Conservation (phyloP, 2,888 invertebrate genomes). For the Caenorhabditis wallacei region DNA sequence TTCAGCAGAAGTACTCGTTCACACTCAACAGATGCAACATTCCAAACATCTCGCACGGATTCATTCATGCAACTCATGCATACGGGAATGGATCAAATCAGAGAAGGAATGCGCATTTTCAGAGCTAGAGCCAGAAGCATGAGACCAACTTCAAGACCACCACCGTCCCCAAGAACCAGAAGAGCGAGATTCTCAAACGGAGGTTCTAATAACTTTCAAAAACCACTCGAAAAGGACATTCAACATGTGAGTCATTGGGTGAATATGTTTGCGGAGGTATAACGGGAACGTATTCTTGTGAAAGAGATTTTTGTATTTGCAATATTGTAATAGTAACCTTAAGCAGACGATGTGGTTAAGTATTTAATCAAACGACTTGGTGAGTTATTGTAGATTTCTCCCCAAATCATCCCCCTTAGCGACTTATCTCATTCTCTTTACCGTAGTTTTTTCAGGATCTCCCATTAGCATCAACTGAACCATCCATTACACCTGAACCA, state of each 20-base stretch:
- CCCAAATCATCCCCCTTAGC: not conserved
- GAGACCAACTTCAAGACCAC: conserved; percentile 72
- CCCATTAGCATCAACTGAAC: conserved; percentile 24
- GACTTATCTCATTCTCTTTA: not conserved
- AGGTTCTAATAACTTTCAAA: conserved; percentile 36
- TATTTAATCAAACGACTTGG: too few relatives aligned
- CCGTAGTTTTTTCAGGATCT: conserved; percentile 8
- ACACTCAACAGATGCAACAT: conserved; percentile 72
- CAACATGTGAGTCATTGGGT: conserved; percentile 6
- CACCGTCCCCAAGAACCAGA: conserved; percentile 59
- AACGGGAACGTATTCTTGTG: too few relatives aligned
- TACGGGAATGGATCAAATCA: conserved; percentile 75
- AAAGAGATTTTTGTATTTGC: too few relatives aligned
- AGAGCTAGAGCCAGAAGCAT: conserved; percentile 68
- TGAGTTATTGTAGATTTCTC: too few relatives aligned
- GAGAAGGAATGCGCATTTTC: conserved; percentile 71
- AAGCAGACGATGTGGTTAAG: too few relatives aligned
- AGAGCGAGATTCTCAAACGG: conserved; percentile 62
- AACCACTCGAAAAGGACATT: conserved; percentile 18
- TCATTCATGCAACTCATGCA: conserved; percentile 75
- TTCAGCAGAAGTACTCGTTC: conserved; percentile 63
- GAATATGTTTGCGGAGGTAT: not conserved
- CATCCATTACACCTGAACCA: conserved; percentile 52
- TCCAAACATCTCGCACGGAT: conserved; percentile 70
- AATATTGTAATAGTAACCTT: too few relatives aligned